A percentile compares a stretch with the other conserved stretches of the same genome.
These are phyloP conservation scores for Rhaphigaster nebulosa DNA, from an alignment of 2,888 invertebrate species.

Conservation along the genomic window DNA sequence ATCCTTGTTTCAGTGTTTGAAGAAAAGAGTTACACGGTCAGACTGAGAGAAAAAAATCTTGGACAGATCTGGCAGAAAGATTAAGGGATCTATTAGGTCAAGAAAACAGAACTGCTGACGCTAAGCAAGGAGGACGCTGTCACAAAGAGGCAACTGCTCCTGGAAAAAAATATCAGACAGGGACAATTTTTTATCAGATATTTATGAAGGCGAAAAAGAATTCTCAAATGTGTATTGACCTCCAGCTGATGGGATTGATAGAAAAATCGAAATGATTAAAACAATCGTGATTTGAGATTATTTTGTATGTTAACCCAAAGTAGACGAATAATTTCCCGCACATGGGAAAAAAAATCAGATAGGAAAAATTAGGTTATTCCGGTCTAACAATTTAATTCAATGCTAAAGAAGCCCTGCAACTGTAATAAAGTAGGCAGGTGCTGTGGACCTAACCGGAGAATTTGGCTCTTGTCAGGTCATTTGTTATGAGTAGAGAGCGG, in stretches of 20 bases:
- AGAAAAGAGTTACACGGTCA: background rate
- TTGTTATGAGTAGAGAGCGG: too few species aligned
- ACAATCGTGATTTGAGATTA: too few species aligned
- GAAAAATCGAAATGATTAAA: background rate
- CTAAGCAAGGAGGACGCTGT: background rate
- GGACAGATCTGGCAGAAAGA: background rate
- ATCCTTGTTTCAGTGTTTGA: background rate
- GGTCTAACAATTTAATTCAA: too few species aligned
- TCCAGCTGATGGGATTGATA: background rate
- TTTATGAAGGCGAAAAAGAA: background rate
- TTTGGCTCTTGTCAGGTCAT: too few species aligned
- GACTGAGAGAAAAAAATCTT: background rate
- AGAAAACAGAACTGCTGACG: conserved; percentile 5
- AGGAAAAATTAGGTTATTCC: too few species aligned
- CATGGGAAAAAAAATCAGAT: too few species aligned
- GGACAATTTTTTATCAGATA: background rate
- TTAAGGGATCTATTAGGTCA: conserved; percentile 19
- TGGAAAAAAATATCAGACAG: background rate
- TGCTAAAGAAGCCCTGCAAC: too few species aligned
- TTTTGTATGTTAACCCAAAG: too few species aligned
- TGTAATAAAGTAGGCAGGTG: too few species aligned
- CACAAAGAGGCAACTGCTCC: background rate
- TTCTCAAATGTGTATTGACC: background rate
- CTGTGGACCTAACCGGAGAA: too few species aligned
- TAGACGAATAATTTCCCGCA: too few species aligned